These are phyloP conservation scores for Tipula vernalis DNA, from an alignment of 2,888 invertebrate species.

Conservation along the genomic window DNA sequence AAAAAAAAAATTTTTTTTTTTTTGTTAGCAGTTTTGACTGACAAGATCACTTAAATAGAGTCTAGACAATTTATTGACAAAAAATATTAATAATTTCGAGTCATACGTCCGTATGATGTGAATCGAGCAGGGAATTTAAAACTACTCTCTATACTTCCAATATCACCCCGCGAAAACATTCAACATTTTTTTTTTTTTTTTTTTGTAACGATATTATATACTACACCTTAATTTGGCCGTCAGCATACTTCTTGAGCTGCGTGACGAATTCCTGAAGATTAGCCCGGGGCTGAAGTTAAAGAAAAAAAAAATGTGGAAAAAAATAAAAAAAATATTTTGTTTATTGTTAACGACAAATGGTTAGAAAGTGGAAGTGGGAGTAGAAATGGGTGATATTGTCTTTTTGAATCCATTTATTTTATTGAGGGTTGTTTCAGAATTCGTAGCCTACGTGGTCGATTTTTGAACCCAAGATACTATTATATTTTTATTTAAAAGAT, in stretches of 20 bases:
- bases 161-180: neutral
- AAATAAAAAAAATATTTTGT: neutral
- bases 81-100: neutral
- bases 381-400: neutral
- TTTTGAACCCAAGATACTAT: too few species aligned
- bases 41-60: neutral
- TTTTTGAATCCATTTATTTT: too few species aligned
- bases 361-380: neutral
- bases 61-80: neutral
- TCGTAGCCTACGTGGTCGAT: too few species aligned
- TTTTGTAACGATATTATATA: neutral
- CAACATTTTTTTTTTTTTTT: neutral
- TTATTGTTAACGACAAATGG: neutral
- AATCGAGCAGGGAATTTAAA: neutral
- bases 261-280: neutral
- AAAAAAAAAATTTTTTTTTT: neutral
- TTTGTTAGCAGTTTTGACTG: neutral
- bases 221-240: neutral
- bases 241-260: slow-evolving; percentile 4
- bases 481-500: too few species aligned
- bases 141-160: neutral
- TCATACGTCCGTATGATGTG: neutral
- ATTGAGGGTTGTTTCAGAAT: too few species aligned
- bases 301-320: neutral
- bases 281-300: neutral